phyloP scores from a whole-genome alignment of 2,113 vertebrate genomes.

The Dasypus novemcinctus region DNA sequence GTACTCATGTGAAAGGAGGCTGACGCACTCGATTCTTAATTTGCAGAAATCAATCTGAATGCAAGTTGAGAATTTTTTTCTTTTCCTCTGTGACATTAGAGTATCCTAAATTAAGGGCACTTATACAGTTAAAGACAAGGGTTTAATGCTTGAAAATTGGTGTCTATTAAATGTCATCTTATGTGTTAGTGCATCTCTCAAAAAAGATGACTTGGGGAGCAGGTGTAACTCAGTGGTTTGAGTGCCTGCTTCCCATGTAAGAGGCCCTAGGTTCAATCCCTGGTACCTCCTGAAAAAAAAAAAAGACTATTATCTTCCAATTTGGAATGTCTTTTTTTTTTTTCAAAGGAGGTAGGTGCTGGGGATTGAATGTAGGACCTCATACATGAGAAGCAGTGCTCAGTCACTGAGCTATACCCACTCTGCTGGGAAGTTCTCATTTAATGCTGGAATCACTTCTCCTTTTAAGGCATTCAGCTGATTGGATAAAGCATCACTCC shows the following conservation, averaged over 20 bases:
- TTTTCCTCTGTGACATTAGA: neutral
- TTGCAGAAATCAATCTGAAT: slow-evolving; percentile 23
- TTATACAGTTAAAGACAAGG: neutral
- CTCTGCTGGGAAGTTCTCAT: no score
- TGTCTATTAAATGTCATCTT: neutral
- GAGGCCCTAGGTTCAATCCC: no score
- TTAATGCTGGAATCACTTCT: no score
- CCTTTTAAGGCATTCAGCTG: no score
- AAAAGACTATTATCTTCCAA: neutral
- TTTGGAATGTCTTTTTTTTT: neutral
- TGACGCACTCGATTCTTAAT: neutral
- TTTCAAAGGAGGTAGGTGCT: no score
- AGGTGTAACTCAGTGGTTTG: no score
- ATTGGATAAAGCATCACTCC: no score
- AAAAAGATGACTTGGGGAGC: neutral
- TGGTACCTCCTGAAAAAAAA: no score
- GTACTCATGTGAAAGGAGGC: neutral
- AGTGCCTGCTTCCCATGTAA: no score
- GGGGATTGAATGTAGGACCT: no score
- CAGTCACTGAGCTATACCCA: no score
- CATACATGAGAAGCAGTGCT: no score
- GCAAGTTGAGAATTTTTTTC: neutral
- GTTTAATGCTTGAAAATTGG: neutral
- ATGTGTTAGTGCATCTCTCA: neutral
- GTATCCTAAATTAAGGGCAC: neutral